These are phyloP conservation scores for Anoplophora glabripennis DNA, from an alignment of 1,140 invertebrate species.

Conservation along the genomic window DNA sequence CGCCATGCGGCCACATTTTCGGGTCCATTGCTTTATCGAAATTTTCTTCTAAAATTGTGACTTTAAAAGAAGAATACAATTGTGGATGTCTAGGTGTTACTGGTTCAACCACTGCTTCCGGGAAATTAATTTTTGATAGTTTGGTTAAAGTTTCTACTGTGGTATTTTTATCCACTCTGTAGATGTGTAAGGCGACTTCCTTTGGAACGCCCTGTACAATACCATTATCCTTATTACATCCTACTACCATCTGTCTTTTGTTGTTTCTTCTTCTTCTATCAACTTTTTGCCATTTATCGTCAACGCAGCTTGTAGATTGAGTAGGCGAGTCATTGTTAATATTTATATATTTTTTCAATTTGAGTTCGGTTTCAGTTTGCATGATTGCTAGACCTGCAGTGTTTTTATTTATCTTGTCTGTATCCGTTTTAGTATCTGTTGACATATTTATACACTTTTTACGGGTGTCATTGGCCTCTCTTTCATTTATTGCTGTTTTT, in stretches of 20 bases:
- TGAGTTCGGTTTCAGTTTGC: background rate
- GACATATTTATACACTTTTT: no score
- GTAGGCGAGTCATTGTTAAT: no score
- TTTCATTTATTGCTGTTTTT: conserved; percentile 3
- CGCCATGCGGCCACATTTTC: background rate
- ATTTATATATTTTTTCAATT: background rate
- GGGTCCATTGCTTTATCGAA: background rate
- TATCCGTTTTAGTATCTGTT: background rate
- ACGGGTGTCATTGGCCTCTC: background rate
- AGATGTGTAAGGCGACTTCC: background rate
- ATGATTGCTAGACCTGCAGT: background rate
- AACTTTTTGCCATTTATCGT: background rate
- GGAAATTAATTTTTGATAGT: background rate
- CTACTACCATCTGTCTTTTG: background rate
- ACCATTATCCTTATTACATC: background rate
- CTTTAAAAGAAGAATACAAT: background rate
- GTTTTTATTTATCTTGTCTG: background rate
- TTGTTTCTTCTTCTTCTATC: background rate
- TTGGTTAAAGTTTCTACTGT: background rate
- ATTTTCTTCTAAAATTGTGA: background rate
- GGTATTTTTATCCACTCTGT: background rate
- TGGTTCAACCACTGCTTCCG: background rate
- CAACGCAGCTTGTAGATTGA: no score
- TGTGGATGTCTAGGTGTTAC: background rate
- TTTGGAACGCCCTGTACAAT: background rate